phyloP scores from a whole-genome alignment of 2,888 invertebrate genomes.

The Lasioglossum figueresi region DNA sequence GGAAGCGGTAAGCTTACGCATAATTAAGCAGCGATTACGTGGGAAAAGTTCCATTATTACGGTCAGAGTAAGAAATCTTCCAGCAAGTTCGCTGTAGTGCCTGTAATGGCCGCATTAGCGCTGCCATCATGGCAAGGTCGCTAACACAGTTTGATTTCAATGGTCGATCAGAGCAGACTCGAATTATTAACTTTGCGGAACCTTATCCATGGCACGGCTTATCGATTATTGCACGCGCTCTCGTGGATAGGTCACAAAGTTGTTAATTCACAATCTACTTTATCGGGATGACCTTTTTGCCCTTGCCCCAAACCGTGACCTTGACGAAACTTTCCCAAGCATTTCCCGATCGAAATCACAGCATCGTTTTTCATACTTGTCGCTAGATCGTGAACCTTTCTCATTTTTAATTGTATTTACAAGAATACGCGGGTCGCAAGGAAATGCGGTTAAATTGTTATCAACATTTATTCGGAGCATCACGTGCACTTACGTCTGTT shows the following conservation, averaged over 20 bases:
- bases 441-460: neutral
- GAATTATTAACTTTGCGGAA: slow-evolving; percentile 40
- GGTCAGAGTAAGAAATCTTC: slow-evolving; percentile 1
- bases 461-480: neutral
- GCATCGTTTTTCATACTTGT: neutral
- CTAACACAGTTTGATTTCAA: slow-evolving; percentile 13
- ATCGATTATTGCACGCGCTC: slow-evolving; percentile 52
- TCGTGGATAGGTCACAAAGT: slow-evolving; percentile 33
- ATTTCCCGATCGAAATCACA: neutral
- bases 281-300: slow-evolving; percentile 33
- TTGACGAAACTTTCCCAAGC: neutral
- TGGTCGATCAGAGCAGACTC: slow-evolving; percentile 24
- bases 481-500: slow-evolving; percentile 31
- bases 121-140: slow-evolving; percentile 29
- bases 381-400: neutral
- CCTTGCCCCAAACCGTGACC: neutral
- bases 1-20: neutral
- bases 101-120: slow-evolving; percentile 3
- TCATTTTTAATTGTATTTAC: neutral
- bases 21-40: neutral
- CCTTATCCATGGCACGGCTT: slow-evolving; percentile 34
- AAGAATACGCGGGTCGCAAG: neutral
- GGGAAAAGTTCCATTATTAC: slow-evolving; percentile 8
- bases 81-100: slow-evolving; percentile 10
- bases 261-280: slow-evolving; percentile 26